Evolutionary conservation across 2,797 vertebrate genomes (phyloP).

Genomic region (Galagoides demidoff): DNA sequence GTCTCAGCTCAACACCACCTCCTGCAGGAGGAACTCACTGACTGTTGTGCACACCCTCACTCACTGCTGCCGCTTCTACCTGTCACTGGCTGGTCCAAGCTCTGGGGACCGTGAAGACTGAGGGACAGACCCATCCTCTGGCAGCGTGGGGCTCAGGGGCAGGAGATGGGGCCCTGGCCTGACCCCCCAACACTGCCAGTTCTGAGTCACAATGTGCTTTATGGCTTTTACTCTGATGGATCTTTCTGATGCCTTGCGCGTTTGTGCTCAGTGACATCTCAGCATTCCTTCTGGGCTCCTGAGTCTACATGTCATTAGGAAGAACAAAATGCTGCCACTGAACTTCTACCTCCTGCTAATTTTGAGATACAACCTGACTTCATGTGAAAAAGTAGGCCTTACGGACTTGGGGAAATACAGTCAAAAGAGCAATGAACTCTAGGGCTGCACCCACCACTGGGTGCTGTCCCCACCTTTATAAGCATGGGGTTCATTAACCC

Average conservation of each 20-base stretch:
- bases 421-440: not conserved
- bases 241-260: fast-evolving
- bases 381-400: not conserved
- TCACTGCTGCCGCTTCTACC: not conserved
- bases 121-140: not conserved
- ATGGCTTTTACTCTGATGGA: not conserved
- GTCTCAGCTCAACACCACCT: not conserved
- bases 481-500: not conserved
- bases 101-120: not conserved
- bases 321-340: not conserved
- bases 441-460: fast-evolving
- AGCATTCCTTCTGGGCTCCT: not conserved
- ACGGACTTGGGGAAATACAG: fast-evolving
- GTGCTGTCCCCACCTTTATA: fast-evolving
- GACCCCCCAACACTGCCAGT: not conserved
- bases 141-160: not conserved
- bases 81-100: fast-evolving
- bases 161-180: not conserved
- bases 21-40: not conserved
- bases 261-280: not conserved
- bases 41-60: not conserved
- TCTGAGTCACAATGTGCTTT: not conserved
- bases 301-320: too few relatives aligned
- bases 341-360: not conserved
- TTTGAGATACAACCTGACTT: not conserved